Evolutionary conservation across 2,888 invertebrate species (phyloP), one percentile per base, ranked within the genome.

Genomic region (Macrophya alboannulata): DNA sequence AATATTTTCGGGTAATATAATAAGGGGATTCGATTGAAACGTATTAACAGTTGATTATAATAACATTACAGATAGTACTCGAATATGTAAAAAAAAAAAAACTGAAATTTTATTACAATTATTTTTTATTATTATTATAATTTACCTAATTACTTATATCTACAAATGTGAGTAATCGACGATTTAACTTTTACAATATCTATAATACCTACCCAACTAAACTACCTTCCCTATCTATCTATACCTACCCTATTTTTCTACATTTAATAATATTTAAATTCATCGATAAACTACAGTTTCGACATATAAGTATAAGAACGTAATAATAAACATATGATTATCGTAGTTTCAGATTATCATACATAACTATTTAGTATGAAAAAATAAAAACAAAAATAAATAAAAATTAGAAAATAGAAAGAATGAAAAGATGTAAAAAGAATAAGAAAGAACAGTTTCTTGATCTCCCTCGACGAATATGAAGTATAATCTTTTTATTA

Each of bases 191-290:
- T 31, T 31, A 31, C 31, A 31, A 31, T 31, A 31, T 31, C 31
- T 31, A 31, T 31, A 31, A 31, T 31, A 31, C 31, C 31, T 31
- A 31, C 31, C 31, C 31, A 31, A 31, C 31, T 31, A 31, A 31
- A 31, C 31, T 31, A 31, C 3, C 31, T 43, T n/a, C 40, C n/a
- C 45, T 76, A 76, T 10, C 76, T 43, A 76, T 12, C 48, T 76
- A 76, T 55, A 40, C 12, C 76, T 76, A 40, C 79, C 79, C 79
- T 79, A 79, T 79, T 79, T 79, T 79, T 79, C 79, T 79, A 79
- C 79, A 79, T 79, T 79, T 51, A 79, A 79, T 51, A 79, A 79
- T 79, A 79, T 79, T 59, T n/a, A 40, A n/a, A 10, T 21, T 21
- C 48, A 71, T 40, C n/a, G 31, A 31, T 31, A 31, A 40, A 40